Conservation (phyloP, 2,113 vertebrate genomes). For the Redunca redunca region DNA sequence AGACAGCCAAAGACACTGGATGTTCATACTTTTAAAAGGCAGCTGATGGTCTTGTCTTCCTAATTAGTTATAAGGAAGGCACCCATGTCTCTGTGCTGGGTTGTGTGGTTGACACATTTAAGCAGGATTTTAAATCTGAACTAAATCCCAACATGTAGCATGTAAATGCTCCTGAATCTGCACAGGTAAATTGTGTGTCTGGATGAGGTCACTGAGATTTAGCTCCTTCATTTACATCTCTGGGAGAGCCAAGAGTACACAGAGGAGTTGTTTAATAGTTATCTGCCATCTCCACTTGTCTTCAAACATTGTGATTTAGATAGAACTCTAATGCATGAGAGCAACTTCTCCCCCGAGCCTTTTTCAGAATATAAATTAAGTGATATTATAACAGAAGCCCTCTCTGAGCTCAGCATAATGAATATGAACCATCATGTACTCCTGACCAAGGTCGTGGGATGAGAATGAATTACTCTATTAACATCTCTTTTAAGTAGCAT, state of each 20-base stretch:
- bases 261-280: constrained; percentile 86
- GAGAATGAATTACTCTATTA: constrained; percentile 97
- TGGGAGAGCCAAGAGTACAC: constrained; percentile 81
- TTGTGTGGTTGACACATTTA: accelerated
- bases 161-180: not conserved
- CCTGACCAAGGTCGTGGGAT: constrained; percentile 92
- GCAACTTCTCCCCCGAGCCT: constrained; percentile 90
- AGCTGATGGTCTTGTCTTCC: accelerated
- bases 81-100: accelerated
- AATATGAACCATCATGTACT: constrained; percentile 93
- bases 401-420: constrained; percentile 93
- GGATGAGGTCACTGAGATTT: constrained; percentile 41
- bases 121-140: not conserved
- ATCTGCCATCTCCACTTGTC: constrained; percentile 88
- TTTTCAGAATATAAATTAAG: constrained; percentile 97
- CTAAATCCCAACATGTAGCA: not conserved
- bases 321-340: constrained; percentile 84
- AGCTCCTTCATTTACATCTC: constrained; percentile 70
- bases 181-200: constrained; percentile 31
- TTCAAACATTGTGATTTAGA: constrained; percentile 94
- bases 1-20: not conserved
- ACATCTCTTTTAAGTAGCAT: constrained; percentile 93
- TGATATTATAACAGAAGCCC: constrained; percentile 91
- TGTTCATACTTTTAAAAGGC: not conserved
- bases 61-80: not conserved